A percentile compares a stretch with the other conserved stretches of the same genome.
phyloP scores from a whole-genome alignment of 2,888 invertebrate species.

The Euzophera pinguis region DNA sequence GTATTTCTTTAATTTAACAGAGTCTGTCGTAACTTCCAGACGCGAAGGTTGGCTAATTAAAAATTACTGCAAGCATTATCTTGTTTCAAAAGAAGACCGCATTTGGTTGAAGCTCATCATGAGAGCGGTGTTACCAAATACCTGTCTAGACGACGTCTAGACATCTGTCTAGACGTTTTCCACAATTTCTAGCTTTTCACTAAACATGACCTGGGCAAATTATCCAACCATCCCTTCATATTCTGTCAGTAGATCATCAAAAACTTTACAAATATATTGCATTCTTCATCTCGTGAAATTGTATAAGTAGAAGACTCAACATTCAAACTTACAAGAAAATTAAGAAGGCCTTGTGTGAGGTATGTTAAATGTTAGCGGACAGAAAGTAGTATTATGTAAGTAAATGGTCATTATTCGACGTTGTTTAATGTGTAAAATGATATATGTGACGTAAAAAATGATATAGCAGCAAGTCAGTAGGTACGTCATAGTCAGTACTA shows the following conservation, averaged over 20 bases:
- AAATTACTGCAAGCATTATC: background rate
- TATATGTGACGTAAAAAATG: constrained; percentile 1
- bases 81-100: constrained; percentile 38
- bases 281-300: background rate
- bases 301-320: background rate
- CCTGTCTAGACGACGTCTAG: constrained; percentile 77
- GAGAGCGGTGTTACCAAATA: constrained; percentile 64
- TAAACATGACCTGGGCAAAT: constrained; percentile 30
- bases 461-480: background rate
- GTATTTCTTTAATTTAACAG: background rate
- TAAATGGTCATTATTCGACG: background rate
- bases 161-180: constrained; percentile 71
- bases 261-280: background rate
- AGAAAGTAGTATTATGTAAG: background rate
- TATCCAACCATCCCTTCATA: constrained; percentile 23
- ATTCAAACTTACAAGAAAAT: background rate
- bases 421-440: background rate
- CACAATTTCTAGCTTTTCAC: constrained; percentile 54
- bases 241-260: background rate
- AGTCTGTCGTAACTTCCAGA: background rate
- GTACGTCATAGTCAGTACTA: constrained; percentile 2
- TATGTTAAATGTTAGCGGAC: background rate
- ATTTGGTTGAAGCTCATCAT: constrained; percentile 59
- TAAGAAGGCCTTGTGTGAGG: background rate
- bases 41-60: background rate